Percentiles rank a stretch among this genome's conserved stretches.
phyloP scores from a whole-genome alignment of 2,888 invertebrate genomes.

The Hybos culiciformis region DNA sequence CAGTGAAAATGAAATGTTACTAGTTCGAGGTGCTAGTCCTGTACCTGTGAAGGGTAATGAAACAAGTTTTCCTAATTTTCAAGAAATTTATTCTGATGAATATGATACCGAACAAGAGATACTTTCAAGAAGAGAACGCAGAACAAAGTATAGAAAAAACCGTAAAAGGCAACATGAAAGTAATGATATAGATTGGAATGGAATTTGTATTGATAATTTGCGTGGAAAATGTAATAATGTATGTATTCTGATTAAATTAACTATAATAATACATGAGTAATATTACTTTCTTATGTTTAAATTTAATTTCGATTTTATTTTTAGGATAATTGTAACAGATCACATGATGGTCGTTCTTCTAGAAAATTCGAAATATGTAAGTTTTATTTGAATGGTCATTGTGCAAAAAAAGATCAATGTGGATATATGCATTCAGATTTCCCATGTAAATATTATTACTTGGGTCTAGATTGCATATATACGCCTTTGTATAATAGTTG shows the following conservation, averaged over 20 bases:
- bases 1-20: too few relatives aligned
- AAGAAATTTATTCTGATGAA: too few relatives aligned
- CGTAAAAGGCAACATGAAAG: too few relatives aligned
- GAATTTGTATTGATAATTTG: conserved; percentile 70
- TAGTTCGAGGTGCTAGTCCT: too few relatives aligned
- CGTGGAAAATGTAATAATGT: conserved; percentile 76
- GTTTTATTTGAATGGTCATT: conserved; percentile 90
- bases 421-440: conserved; percentile 94
- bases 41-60: too few relatives aligned
- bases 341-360: conserved; percentile 68
- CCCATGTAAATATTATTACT: conserved; percentile 94
- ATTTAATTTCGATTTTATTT: neutral
- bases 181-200: too few relatives aligned
- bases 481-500: conserved; percentile 82
- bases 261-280: neutral
- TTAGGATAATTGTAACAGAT: conserved; percentile 74
- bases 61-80: too few relatives aligned
- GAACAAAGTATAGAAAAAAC: too few relatives aligned
- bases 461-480: conserved; percentile 72
- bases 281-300: conserved; percentile 21
- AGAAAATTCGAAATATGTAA: conserved; percentile 91
- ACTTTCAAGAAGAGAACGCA: too few relatives aligned
- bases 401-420: conserved; percentile 87
- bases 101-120: too few relatives aligned
- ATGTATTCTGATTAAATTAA: conserved; percentile 12